Conservation (phyloP, 2,888 invertebrate genomes). For the Chesias legatella region DNA sequence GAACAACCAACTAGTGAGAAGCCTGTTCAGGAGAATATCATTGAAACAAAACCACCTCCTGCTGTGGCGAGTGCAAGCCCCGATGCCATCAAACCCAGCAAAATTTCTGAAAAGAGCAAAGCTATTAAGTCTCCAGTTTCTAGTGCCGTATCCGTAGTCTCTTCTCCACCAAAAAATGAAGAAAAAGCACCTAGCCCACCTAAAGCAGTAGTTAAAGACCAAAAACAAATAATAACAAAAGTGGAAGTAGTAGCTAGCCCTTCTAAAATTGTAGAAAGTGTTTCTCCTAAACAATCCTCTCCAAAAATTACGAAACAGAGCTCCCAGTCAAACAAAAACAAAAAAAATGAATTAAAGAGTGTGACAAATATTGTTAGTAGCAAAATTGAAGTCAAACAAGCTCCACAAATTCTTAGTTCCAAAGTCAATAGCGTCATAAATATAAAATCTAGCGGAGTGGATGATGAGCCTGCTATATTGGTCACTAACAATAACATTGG, state of each 20-base stretch:
- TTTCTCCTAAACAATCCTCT: constrained; percentile 46
- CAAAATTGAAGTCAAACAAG: constrained; percentile 75
- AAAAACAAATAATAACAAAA: constrained; percentile 72
- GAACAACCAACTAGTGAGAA: constrained; percentile 70
- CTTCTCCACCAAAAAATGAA: constrained; percentile 69
- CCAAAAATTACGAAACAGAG: constrained; percentile 49
- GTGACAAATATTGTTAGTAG: constrained; percentile 65
- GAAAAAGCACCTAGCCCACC: constrained; percentile 60
- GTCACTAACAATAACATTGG: constrained; percentile 86
- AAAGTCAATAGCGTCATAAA: constrained; percentile 80
- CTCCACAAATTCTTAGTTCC: constrained; percentile 50
- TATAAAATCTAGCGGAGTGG: constrained; percentile 64
- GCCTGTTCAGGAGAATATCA: constrained; percentile 67
- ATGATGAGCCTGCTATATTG: constrained; percentile 81
- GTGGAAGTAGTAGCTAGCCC: constrained; percentile 80
- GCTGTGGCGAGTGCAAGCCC: constrained; percentile 60
- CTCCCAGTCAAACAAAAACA: constrained; percentile 48
- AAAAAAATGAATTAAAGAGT: constrained; percentile 61
- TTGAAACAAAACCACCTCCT: constrained; percentile 72
- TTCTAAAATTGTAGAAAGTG: constrained; percentile 67
- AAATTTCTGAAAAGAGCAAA: constrained; percentile 61
- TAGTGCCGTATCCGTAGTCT: constrained; percentile 63
- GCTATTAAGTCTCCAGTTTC: constrained; percentile 63
- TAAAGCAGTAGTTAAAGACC: constrained; percentile 70
- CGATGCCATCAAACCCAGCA: constrained; percentile 70